phyloP scores from a whole-genome alignment of 2,888 invertebrate species.

The Agonopterix heracliana region DNA sequence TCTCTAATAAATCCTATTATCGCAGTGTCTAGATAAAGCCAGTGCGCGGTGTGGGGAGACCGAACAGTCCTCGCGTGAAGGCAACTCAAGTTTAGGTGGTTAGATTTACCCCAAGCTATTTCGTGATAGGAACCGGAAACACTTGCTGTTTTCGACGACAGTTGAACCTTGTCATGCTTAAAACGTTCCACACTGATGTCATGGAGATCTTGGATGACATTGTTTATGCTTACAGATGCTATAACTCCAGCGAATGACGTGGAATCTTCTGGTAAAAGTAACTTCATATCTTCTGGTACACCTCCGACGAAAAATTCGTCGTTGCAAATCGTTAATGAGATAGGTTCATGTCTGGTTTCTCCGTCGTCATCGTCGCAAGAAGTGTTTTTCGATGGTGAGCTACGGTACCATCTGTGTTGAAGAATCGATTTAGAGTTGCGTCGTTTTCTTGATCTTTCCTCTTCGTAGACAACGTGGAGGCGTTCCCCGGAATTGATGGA shows the following conservation, averaged over 20 bases:
- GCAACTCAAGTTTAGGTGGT: constrained; percentile 56
- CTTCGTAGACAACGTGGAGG: constrained; percentile 42
- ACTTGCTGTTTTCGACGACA: constrained; percentile 60
- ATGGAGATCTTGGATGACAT: constrained; percentile 43
- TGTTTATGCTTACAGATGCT: constrained; percentile 46
- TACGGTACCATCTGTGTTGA: neutral
- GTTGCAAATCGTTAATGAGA: constrained; percentile 28
- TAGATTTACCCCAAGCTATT: constrained; percentile 54
- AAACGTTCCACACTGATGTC: constrained; percentile 42
- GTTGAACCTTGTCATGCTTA: constrained; percentile 41
- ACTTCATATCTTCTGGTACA: constrained; percentile 35
- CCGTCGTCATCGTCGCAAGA: no score
- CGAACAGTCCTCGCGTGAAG: constrained; percentile 43
- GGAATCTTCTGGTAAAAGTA: constrained; percentile 31
- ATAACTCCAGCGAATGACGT: constrained; percentile 41
- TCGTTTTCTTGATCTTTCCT: constrained; percentile 19
- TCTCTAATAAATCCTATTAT: constrained; percentile 26
- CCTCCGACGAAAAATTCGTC: constrained; percentile 59
- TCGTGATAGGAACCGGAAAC: constrained; percentile 62
- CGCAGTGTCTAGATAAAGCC: constrained; percentile 51
- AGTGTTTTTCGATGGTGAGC: neutral
- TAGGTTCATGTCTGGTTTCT: neutral
- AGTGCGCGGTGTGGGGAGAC: constrained; percentile 37
- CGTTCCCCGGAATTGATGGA: constrained; percentile 52
- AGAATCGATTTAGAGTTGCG: constrained; percentile 6